Evolutionary conservation across 2,888 invertebrate genomes (phyloP), one percentile per base, ranked within the genome.

Genomic region (Baronia brevicornis): DNA sequence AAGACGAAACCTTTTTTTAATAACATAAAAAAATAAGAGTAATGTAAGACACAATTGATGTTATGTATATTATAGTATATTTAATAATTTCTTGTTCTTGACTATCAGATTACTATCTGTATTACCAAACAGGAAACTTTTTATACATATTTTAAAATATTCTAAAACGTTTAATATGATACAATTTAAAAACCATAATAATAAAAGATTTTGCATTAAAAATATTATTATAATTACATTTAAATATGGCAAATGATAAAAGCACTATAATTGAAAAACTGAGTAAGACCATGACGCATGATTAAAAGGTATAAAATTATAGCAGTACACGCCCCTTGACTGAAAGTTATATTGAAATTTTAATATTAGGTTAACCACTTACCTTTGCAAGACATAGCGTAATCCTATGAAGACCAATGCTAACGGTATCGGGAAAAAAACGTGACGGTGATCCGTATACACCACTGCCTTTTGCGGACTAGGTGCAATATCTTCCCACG

Each of bases 401-500:
- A 95, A 63, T 41, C 88, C 61, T 66, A 96, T 89, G 59, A 97
- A 87, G 49, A 91, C 82, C 39, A 94, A 69, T 38, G 96, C 95
- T 86, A 96, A 87, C 38, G 93, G 93, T 70, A 96, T 80, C 31
- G 96, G 94, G 74, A 88, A 90, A 55, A 91, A 85, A 55, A 97
- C 86, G 86, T 97, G 93, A 60, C 88, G 88, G 68, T 90, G 88
- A 65, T 95, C 89, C 35, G 94, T 90, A 78, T 93, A 93, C 47
- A 88, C 87, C 42, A 92, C 86, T 50, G 88, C 88, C 64, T 91
- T 90, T 52, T 89, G 87, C 34, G 90, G 85, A 38, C 89, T 90
- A 30, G 95, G 93, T 53, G 91, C 88, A 39, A 97, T 88, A 65
- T 95, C 93, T 40, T 87, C 88, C 97, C 97, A 97, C 54, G 94